phyloP scores from a whole-genome alignment of 2,113 vertebrate genomes.

The Vombatus ursinus region DNA sequence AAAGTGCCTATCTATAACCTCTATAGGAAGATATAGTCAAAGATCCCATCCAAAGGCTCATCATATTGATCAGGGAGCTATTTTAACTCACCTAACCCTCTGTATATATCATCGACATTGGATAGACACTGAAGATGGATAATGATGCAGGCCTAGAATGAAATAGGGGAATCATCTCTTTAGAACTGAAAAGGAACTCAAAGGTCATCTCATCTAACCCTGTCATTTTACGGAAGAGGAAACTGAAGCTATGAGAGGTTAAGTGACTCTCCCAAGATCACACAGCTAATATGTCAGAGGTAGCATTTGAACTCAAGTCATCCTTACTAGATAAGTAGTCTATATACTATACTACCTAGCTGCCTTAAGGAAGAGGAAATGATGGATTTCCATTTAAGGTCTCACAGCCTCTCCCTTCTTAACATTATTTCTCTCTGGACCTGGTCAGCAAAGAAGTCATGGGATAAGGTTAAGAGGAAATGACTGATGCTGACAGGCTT shows the following conservation, averaged over 20 bases:
- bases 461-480: neutral
- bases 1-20: no score
- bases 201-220: neutral
- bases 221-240: neutral
- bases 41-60: no score
- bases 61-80: neutral
- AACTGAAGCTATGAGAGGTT: neutral
- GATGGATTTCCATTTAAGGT: neutral
- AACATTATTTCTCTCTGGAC: neutral
- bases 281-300: neutral
- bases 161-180: neutral
- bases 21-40: no score
- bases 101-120: neutral
- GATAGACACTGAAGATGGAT: neutral
- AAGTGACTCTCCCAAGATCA: neutral
- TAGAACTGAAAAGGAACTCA: neutral
- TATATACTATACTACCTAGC: neutral
- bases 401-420: neutral
- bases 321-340: neutral
- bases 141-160: neutral
- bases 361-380: neutral
- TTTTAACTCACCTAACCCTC: neutral
- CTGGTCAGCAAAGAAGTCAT: neutral
- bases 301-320: neutral
- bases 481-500: neutral